Conservation (phyloP, 2,888 invertebrate genomes). For the Eremobia ochroleuca region DNA sequence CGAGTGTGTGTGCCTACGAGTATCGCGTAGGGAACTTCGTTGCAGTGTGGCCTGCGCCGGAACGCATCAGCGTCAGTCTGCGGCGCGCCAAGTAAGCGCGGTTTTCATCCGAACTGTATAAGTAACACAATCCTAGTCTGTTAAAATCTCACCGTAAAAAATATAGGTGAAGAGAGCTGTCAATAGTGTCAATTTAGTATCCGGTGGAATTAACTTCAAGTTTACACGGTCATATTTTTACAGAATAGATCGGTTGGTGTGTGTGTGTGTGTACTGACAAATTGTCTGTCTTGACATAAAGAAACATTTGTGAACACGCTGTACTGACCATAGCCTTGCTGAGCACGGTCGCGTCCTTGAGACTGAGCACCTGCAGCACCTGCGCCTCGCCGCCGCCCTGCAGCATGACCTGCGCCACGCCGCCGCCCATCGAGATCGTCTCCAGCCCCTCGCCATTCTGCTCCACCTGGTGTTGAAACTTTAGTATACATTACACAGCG, state of each 20-base stretch:
- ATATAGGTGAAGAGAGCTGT: no score
- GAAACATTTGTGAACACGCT: not conserved
- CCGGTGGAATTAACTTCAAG: not conserved
- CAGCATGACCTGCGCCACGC: constrained; percentile 96
- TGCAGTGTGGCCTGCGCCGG: no score
- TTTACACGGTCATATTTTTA: no score
- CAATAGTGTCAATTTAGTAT: not conserved
- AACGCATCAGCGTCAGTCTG: no score
- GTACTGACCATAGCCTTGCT: constrained; percentile 94
- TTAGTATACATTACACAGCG: constrained; percentile 36
- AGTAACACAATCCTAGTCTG: no score
- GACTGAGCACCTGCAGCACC: constrained; percentile 95
- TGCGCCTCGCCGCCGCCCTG: constrained; percentile 93
- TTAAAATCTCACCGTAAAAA: not conserved
- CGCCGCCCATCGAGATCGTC: constrained; percentile 94
- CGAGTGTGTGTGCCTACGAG: not conserved
- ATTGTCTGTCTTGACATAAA: not conserved
- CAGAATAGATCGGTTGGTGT: not conserved
- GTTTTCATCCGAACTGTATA: no score
- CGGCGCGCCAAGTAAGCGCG: no score
- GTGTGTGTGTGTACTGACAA: not conserved
- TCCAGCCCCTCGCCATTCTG: constrained; percentile 94
- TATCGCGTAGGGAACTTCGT: not conserved
- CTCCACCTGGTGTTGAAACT: constrained; percentile 91
- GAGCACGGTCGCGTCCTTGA: constrained; percentile 96